phyloP scores from a whole-genome alignment of 2,113 vertebrate genomes.

The Pogonocichla stellata region DNA sequence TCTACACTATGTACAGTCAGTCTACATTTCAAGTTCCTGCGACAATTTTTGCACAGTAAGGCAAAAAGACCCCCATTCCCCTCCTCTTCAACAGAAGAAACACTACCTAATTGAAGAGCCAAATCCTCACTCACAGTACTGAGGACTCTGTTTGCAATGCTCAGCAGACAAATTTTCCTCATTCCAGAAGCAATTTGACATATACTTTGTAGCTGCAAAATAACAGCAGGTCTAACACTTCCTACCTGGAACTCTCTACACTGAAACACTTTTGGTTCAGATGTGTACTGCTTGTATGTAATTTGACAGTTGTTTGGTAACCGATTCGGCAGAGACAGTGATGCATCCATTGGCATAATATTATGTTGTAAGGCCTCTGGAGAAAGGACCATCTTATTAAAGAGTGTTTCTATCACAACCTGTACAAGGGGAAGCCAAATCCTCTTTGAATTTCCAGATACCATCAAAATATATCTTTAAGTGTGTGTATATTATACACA shows the following conservation, averaged over 20 bases:
- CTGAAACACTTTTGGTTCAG: background rate
- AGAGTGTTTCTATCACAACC: background rate
- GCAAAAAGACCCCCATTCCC: background rate
- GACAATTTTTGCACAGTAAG: background rate
- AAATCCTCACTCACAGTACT: background rate
- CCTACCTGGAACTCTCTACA: background rate
- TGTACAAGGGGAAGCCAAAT: background rate
- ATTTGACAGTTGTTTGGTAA: background rate
- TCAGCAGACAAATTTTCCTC: background rate
- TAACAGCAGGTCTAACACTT: background rate
- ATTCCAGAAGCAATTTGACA: background rate
- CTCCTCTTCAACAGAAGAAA: background rate
- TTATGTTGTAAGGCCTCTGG: background rate
- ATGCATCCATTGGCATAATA: background rate
- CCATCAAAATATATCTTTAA: background rate
- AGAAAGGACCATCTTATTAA: background rate
- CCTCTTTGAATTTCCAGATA: background rate
- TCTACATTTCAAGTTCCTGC: background rate
- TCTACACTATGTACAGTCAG: background rate
- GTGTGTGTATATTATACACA: background rate
- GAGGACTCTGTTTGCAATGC: background rate
- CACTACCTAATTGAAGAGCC: background rate
- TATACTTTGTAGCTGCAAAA: background rate
- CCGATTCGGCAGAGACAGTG: background rate
- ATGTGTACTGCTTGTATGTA: background rate